Evolutionary conservation across 2,797 vertebrate species (phyloP), one percentile per base, ranked within the genome.

Genomic region (Acipenser oxyrinchus): DNA sequence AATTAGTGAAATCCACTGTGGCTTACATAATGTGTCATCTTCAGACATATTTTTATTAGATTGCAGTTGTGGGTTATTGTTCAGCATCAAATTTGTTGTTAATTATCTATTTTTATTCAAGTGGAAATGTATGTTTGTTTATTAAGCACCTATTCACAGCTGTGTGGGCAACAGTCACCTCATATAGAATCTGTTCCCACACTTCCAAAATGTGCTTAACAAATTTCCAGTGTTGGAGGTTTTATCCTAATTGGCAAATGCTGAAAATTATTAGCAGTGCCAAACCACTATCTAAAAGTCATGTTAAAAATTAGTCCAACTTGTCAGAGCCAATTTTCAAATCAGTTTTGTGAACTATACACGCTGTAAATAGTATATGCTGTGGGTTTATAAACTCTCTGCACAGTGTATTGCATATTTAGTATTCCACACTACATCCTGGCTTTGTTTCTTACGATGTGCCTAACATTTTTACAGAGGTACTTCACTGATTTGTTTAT

Each of bases 41-140:
- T 10, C 53, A 6, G 53, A 10, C n/a, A 6, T 55, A 6, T 55
- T n/a, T 4, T 10, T 10, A 10, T 10, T 10, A 55, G n/a, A 55
- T 10, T 55, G 53, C 7, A 55, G 6, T 55, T 55, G 53, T 55
- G 53, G 9, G 53, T 55, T 55, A 55, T 55, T 79, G 76, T 75
- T 75, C 72, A 70, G 76, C 81, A 82, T 82, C 72, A 72, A 73
- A 77, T 80, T 83, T 66, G 75, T 65, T 76, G 57, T 79, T 77
- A 65, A 53, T 78, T 78, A 66, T 57, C 48, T 72, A 63, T 67
- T 75, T 77, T 69, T 69, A 68, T 66, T 75, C 71, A 75, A 72
- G 63, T 82, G 80, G 68, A 78, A 80, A 77, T 78, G 67, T 18
- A 37, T 37, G 76, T 74, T 37, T 18, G 18, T 18, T 79, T 78